Evolutionary conservation across 2,888 invertebrate genomes (phyloP).

Genomic region (Venustoraphidia nigricollis): DNA sequence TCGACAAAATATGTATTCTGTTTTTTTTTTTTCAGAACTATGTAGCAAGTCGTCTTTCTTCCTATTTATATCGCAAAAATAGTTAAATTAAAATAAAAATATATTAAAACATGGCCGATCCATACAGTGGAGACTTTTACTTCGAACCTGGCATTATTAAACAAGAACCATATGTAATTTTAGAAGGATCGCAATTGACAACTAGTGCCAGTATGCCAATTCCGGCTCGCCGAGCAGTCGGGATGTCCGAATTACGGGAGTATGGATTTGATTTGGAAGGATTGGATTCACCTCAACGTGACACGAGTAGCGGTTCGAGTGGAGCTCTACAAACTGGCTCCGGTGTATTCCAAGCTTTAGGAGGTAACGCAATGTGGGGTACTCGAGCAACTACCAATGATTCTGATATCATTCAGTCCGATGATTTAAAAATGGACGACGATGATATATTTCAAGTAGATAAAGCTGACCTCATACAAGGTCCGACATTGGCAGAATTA

Average conservation of each 20-base stretch:
- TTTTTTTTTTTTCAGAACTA: background rate
- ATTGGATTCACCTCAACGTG: conserved; percentile 36
- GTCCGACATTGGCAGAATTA: conserved; percentile 70
- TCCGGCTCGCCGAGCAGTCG: conserved; percentile 29
- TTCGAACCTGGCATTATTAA: conserved; percentile 46
- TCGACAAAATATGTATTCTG: conserved; percentile 1
- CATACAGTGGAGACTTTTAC: conserved; percentile 46
- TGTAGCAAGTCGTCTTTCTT: background rate
- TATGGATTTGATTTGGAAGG: conserved; percentile 39
- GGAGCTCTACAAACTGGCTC: conserved; percentile 24
- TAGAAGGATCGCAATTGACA: conserved; percentile 22
- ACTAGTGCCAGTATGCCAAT: conserved; percentile 47
- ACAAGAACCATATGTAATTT: conserved; percentile 33
- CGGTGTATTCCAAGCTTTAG: conserved; percentile 28
- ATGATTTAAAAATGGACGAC: conserved; percentile 66
- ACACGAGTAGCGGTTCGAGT: conserved; percentile 21
- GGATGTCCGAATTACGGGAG: conserved; percentile 26
- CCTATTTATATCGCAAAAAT: background rate
- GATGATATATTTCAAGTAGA: conserved; percentile 84
- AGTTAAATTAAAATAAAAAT: too few species aligned
- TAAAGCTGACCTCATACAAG: conserved; percentile 69
- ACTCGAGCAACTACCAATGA: conserved; percentile 18
- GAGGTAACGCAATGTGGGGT: conserved; percentile 30
- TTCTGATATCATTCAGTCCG: conserved; percentile 21
- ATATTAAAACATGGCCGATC: conserved; percentile 37